phyloP scores from a whole-genome alignment of 1,140 invertebrate genomes.

The Agrilus planipennis region DNA sequence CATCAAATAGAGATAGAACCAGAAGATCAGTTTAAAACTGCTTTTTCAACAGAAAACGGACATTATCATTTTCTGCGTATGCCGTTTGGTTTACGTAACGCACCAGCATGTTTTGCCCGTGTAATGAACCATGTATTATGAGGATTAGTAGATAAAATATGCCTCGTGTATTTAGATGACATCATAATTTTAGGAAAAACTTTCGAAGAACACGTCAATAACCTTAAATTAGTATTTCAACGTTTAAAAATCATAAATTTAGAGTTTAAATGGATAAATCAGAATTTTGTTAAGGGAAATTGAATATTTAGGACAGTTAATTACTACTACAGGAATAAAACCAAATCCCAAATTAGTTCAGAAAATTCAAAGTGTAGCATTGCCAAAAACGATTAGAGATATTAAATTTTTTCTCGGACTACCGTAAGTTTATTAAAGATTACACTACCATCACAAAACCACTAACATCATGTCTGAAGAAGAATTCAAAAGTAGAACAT shows the following conservation, averaged over 20 bases:
- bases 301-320: constrained; percentile 16
- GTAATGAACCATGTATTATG: constrained; percentile 13
- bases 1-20: constrained; percentile 37
- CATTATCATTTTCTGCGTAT: constrained; percentile 29
- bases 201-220: constrained; percentile 16
- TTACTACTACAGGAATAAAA: constrained; percentile 9
- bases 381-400: too few relatives aligned
- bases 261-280: constrained; percentile 17
- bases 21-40: too few relatives aligned
- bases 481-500: constrained; percentile 10
- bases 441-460: constrained; percentile 13
- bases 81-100: constrained; percentile 32
- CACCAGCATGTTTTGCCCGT: constrained; percentile 33
- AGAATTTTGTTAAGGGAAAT: constrained; percentile 16
- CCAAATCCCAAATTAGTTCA: constrained; percentile 10
- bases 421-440: constrained; percentile 13
- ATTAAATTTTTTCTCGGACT: constrained; percentile 16
- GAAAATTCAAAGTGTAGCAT: background rate
- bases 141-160: constrained; percentile 17
- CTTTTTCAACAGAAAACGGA: too few relatives aligned
- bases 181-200: constrained; percentile 19
- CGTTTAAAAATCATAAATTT: constrained; percentile 14
- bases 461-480: constrained; percentile 14
- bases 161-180: constrained; percentile 31
- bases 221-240: constrained; percentile 16